Evolutionary conservation across 2,888 invertebrate genomes (phyloP).

Genomic region (Acholoe squamosa): DNA sequence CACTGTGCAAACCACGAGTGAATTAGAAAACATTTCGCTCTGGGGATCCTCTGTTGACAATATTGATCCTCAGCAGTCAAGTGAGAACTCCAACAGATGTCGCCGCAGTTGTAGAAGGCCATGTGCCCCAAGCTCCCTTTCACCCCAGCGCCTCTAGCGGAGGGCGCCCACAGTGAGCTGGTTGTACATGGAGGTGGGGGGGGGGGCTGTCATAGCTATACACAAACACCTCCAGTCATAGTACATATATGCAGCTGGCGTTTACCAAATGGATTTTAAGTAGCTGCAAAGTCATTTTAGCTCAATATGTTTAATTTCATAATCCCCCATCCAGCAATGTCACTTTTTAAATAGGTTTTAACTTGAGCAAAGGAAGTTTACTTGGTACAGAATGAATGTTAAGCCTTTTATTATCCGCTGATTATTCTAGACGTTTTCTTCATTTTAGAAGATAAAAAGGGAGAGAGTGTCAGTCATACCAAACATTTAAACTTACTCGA

Average conservation of each 20-base stretch:
- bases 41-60: constrained; percentile 34
- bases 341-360: too few relatives aligned
- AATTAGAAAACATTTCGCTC: constrained; percentile 35
- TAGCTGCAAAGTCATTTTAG: not conserved
- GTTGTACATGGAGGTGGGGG: not conserved
- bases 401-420: too few relatives aligned
- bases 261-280: constrained; percentile 15
- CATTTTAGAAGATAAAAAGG: too few relatives aligned
- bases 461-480: too few relatives aligned
- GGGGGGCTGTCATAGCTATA: constrained; percentile 22
- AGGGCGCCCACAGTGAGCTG: not conserved
- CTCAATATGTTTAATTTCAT: too few relatives aligned
- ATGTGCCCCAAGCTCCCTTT: constrained; percentile 9
- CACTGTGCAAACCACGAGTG: not conserved
- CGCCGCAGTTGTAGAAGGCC: not conserved
- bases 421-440: too few relatives aligned
- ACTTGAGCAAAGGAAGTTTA: too few relatives aligned
- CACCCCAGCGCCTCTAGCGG: constrained; percentile 38
- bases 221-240: not conserved
- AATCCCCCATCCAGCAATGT: too few relatives aligned
- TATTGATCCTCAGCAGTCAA: constrained; percentile 38
- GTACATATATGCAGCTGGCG: not conserved
- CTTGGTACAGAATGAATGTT: too few relatives aligned
- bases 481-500: too few relatives aligned
- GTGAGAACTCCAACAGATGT: constrained; percentile 49